These are phyloP conservation scores for Hyperoplus immaculatus DNA, from an alignment of 2,797 vertebrate genomes.

Conservation along the genomic window DNA sequence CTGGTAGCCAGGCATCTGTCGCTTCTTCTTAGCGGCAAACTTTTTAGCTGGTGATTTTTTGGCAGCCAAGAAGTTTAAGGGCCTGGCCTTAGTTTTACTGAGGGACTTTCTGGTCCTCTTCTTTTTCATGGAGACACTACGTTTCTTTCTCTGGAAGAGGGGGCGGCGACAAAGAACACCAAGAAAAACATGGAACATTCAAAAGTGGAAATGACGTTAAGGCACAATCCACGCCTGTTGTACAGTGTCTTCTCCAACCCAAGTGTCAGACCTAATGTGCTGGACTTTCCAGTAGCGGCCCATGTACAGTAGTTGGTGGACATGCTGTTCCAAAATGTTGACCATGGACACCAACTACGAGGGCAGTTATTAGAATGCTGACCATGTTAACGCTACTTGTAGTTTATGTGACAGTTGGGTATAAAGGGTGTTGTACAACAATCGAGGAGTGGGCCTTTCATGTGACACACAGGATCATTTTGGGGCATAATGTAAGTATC, in stretches of 20 bases:
- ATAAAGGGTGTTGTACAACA: conserved; percentile 43
- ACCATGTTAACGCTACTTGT: not conserved
- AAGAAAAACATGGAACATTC: conserved; percentile 82
- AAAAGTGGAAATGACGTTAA: conserved; percentile 65
- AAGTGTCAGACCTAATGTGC: conserved; percentile 14
- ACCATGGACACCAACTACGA: conserved; percentile 24
- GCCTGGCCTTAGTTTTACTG: conserved; percentile 91
- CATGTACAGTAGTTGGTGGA: conserved; percentile 20
- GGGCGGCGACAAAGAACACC: conserved; percentile 90
- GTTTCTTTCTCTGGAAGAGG: conserved; percentile 95
- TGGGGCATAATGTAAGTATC: conserved; percentile 30
- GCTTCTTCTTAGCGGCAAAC: conserved; percentile 93
- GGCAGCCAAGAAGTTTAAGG: conserved; percentile 88
- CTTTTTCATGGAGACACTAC: conserved; percentile 91
- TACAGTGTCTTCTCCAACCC: conserved; percentile 24
- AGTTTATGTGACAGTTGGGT: conserved; percentile 5
- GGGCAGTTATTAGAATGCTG: conserved; percentile 15
- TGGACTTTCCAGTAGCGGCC: conserved; percentile 14
- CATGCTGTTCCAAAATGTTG: not conserved
- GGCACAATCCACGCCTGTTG: conserved; percentile 38
- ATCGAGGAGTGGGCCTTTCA: conserved; percentile 46
- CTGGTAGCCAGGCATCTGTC: conserved; percentile 88
- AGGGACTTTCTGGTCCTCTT: conserved; percentile 93
- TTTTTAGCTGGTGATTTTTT: conserved; percentile 91
- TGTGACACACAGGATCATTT: conserved; percentile 41